Conservation (phyloP, 2,888 invertebrate genomes). For the Nowickia ferox region DNA sequence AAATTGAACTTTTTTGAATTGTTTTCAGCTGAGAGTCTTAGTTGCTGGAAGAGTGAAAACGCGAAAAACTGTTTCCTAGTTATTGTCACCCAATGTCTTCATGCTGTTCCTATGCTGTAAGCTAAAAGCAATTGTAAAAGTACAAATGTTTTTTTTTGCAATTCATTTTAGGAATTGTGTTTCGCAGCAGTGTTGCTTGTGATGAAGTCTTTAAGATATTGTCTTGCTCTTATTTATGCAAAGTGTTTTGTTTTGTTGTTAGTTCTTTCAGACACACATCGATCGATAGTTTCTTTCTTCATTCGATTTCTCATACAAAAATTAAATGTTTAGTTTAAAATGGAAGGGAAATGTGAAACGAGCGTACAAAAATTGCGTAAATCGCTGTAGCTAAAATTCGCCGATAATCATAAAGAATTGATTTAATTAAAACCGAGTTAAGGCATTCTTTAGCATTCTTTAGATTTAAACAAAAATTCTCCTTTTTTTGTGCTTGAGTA, state of each 20-base stretch:
- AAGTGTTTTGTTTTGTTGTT: slow-evolving; percentile 72
- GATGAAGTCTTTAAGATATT: slow-evolving; percentile 70
- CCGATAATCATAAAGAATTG: slow-evolving; percentile 20
- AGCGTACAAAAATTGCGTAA: slow-evolving; percentile 25
- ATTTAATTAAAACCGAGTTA: neutral
- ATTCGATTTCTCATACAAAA: slow-evolving; percentile 5
- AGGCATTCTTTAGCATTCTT: too few species aligned
- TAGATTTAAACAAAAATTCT: too few species aligned
- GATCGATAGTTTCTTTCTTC: slow-evolving; percentile 7
- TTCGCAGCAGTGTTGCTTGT: neutral
- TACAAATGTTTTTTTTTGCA: slow-evolving; percentile 15
- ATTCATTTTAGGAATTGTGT: slow-evolving; percentile 4
- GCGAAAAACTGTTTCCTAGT: slow-evolving; percentile 34
- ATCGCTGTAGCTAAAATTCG: slow-evolving; percentile 11
- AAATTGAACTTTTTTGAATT: slow-evolving; percentile 59
- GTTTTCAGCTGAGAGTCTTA: slow-evolving; percentile 20
- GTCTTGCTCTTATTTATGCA: slow-evolving; percentile 74
- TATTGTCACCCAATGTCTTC: slow-evolving; percentile 48
- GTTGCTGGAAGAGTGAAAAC: neutral
- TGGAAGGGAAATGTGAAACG: slow-evolving; percentile 44
- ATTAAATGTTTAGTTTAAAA: slow-evolving; percentile 50
- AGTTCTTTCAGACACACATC: slow-evolving; percentile 35
- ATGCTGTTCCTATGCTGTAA: slow-evolving; percentile 51
- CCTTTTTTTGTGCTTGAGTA: too few species aligned
- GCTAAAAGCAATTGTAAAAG: slow-evolving; percentile 1